Conservation (phyloP, 92 coral and sea anemone species). For the Paramuricea clavata region DNA sequence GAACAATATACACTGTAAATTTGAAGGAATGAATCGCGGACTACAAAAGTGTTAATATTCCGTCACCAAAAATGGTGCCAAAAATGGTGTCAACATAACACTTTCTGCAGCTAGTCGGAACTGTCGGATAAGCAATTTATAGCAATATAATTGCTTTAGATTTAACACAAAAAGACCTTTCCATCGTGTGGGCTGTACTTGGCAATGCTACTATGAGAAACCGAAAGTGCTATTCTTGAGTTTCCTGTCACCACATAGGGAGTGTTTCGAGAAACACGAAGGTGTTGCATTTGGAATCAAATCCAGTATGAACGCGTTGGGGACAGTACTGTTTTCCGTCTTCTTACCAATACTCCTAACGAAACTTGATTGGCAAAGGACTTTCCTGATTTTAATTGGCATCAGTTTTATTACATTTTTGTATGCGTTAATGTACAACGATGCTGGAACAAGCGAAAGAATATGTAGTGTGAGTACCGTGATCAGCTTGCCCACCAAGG, state of each 20-base stretch:
- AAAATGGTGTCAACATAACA: no score
- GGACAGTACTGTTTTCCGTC: slow-evolving; percentile 60
- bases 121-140: no score
- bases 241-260: slow-evolving; percentile 4
- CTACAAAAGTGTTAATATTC: no score
- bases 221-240: background rate
- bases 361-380: slow-evolving; percentile 59
- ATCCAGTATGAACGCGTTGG: slow-evolving; percentile 37
- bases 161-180: no score
- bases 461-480: background rate
- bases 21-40: no score
- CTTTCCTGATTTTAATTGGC: slow-evolving; percentile 60
- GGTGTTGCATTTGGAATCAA: slow-evolving; percentile 36
- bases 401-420: slow-evolving; percentile 46
- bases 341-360: slow-evolving; percentile 55
- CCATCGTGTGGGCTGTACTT: background rate
- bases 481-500: slow-evolving; percentile 17
- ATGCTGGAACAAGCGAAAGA: background rate
- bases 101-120: no score
- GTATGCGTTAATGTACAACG: slow-evolving; percentile 18
- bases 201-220: background rate
- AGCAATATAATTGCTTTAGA: no score
- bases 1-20: no score
- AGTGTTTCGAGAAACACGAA: slow-evolving; percentile 16
- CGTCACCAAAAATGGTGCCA: no score